Conservation (phyloP, 2,888 invertebrate genomes). For the Microctonus aethiopoides region DNA sequence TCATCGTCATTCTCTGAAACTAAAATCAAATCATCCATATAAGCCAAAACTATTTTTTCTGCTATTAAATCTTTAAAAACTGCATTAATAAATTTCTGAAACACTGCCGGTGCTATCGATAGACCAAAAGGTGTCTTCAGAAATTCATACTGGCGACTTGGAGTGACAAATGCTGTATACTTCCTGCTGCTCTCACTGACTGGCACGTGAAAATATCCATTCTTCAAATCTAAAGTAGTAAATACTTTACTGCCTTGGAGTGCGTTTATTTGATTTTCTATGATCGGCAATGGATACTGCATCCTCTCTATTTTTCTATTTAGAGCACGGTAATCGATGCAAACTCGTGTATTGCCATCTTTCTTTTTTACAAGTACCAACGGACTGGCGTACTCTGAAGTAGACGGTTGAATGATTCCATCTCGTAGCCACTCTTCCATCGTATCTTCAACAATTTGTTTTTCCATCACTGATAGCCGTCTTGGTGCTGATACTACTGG, state of each 20-base stretch:
- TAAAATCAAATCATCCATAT: constrained; percentile 41
- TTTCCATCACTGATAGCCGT: constrained; percentile 38
- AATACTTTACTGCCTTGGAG: constrained; percentile 35
- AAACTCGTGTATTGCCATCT: constrained; percentile 40
- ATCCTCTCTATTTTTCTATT: constrained; percentile 43
- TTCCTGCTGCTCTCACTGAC: constrained; percentile 40
- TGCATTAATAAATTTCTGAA: constrained; percentile 29
- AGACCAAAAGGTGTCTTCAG: constrained; percentile 43
- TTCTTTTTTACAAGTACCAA: constrained; percentile 46
- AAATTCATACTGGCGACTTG: constrained; percentile 43
- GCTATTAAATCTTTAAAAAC: constrained; percentile 33
- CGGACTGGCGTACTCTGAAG: constrained; percentile 45
- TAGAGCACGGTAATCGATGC: constrained; percentile 46
- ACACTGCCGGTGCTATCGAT: constrained; percentile 39
- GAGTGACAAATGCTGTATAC: constrained; percentile 45
- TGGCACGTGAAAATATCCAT: constrained; percentile 40
- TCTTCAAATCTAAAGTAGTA: constrained; percentile 42
- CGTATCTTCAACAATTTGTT: constrained; percentile 35
- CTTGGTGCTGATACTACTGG: constrained; percentile 34
- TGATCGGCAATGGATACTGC: constrained; percentile 46
- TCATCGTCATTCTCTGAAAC: constrained; percentile 25
- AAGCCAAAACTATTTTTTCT: constrained; percentile 23
- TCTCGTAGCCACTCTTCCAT: constrained; percentile 43
- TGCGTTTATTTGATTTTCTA: constrained; percentile 45
- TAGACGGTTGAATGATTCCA: constrained; percentile 39